Base-by-base conservation (phyloP, 1,140 invertebrate genomes). In the Protaetia brevitarsis region DNA sequence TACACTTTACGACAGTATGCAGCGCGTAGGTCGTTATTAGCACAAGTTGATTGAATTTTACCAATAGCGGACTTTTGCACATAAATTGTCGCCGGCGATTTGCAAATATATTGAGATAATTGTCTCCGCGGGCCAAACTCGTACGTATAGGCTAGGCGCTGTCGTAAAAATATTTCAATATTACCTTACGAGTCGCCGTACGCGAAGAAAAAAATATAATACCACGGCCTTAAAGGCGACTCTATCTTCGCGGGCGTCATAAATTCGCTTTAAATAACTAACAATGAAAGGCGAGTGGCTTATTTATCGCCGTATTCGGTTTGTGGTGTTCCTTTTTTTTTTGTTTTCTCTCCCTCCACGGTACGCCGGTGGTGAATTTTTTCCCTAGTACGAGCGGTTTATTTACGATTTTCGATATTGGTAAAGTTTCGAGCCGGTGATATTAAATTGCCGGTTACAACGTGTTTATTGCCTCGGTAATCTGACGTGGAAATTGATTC, bases 341-440 rank as follows among this genome's bases (percentile, higher is more conserved):
- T n/a, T n/a, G n/a, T n/a, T n/a, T n/a, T n/a, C n/a, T n/a, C n/a
- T n/a, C n/a, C n/a, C n/a, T n/a, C n/a, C n/a, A n/a, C n/a, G n/a
- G n/a, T n/a, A n/a, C n/a, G n/a, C n/a, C n/a, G n/a, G n/a, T n/a
- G n/a, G n/a, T n/a, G n/a, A n/a, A n/a, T n/a, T n/a, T n/a, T n/a
- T n/a, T n/a, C n/a, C n/a, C n/a, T n/a, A n/a, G n/a, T n/a, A n/a
- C n/a, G n/a, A 23, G 7, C 13, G 41, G 19, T 16, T 51, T 51
- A 51, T 51, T 51, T 51, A 51, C 41, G 41, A 51, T 51, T 51
- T 51, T 51, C 41, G 41, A 51, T 51, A 19, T n/a, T n/a, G n/a
- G n/a, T n/a, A 51, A 23, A 8, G 41, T 7, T 23, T 10, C 26
- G 26, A 51, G 26, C 4, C 26, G 41, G 41, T 51, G 11, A 51